Evolutionary conservation across 2,113 vertebrate genomes (phyloP), one percentile per base, ranked within the genome.

Genomic region (Oreochromis tanganicae): DNA sequence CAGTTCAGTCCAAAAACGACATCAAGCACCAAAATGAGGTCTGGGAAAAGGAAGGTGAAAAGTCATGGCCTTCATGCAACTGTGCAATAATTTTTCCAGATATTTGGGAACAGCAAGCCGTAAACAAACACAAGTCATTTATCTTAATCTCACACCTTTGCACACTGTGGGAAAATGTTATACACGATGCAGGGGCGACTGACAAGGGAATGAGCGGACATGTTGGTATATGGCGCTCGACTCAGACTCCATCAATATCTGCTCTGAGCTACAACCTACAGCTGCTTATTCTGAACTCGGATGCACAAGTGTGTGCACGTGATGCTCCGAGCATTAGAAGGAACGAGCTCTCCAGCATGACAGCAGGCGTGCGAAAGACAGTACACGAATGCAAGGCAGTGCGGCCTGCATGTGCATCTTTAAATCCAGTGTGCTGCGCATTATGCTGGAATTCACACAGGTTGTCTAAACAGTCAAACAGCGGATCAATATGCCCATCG

Each of bases 401-500:
- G 34, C 9, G 13, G 27, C 9, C 36, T 7, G 75, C 14, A n/a
- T 8, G n/a, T 3, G 19, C 66, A 27, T 43, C 83, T 87, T 85
- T 86, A 91, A 92, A 92, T 93, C 90, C 91, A 91, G 89, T 89
- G 85, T n/a, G 92, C 66, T 86, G 88, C 21, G 61, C 89, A 85
- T 90, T 93, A 88, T 93, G 93, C 92, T 83, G 90, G 89, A 93
- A 95, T 94, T 93, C 92, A 93, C 94, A 94, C 95, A 93, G 93
- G 93, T 93, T 95, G 94, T 94, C 95, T 90, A 92, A 95, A 94
- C 92, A 94, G 90, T 94, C 95, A 92, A 92, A 93, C 92, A 93
- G 89, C 68, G 46, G 93, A 95, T 95, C 94, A 82, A 95, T 96
- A 91, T 55, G 10, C 54, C 7, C 83, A 95, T 95, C 92, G 94